These are phyloP conservation scores for Epsilonema sp. DNA, from an alignment of 2,888 invertebrate species.

Conservation along the genomic window DNA sequence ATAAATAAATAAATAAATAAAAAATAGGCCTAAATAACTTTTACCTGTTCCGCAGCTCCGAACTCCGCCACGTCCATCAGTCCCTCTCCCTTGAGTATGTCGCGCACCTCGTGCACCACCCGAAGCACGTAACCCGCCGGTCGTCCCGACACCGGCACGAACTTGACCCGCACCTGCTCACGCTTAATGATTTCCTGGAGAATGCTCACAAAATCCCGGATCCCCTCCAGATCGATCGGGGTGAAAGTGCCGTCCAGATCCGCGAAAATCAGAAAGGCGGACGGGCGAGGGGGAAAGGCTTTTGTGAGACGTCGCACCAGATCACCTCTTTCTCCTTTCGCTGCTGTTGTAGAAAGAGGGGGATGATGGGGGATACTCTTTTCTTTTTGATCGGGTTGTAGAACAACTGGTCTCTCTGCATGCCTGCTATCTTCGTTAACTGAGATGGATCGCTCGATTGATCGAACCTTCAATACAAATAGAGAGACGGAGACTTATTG, in stretches of 20 bases:
- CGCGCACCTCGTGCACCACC: conserved; percentile 7
- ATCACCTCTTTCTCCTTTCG: too few relatives aligned
- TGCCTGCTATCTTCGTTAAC: too few relatives aligned
- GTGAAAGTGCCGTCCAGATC: conserved; percentile 8
- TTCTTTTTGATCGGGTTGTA: too few relatives aligned
- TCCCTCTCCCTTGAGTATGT: conserved; percentile 3
- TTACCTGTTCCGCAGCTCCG: conserved; percentile 9
- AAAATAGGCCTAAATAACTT: too few relatives aligned
- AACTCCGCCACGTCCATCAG: conserved; percentile 2
- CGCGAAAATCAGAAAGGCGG: conserved; percentile 6
- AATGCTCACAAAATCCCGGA: not conserved
- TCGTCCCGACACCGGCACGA: conserved; percentile 7
- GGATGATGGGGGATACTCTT: too few relatives aligned
- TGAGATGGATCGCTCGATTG: too few relatives aligned
- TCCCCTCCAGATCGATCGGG: conserved; percentile 7
- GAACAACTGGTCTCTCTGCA: too few relatives aligned
- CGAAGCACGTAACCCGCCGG: conserved; percentile 9
- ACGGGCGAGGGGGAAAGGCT: not conserved
- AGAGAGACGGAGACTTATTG: too few relatives aligned
- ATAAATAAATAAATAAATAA: too few relatives aligned
- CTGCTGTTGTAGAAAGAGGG: too few relatives aligned
- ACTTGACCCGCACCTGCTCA: conserved; percentile 3
- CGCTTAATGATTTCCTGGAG: not conserved
- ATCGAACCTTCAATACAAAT: too few relatives aligned
- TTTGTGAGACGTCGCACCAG: too few relatives aligned